Evolutionary conservation across 2,113 vertebrate species (phyloP), one percentile per base, ranked within the genome.

Genomic region (Ciconia stormi): DNA sequence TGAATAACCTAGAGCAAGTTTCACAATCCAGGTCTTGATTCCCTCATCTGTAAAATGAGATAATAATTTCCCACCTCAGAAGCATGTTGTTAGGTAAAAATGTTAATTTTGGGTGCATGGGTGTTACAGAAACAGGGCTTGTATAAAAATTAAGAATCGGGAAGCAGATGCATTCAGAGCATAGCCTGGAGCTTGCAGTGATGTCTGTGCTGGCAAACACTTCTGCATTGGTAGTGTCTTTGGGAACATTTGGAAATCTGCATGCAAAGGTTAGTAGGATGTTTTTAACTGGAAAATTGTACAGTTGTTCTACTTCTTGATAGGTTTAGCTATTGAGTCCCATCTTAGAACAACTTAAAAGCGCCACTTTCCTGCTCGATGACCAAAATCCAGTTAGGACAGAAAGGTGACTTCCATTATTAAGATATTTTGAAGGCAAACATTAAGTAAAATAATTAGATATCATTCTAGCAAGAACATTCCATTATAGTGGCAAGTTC

Each of bases 61-160:
- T n/a, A 47, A 15, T 89, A 42, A 40, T 62, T 84, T 23, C 29
- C 11, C 9, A 19, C 29, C n/a, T 49, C 14, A 69, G 23, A 69
- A 49, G 16, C 34, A 9, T 13, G 11, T 71, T 81, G 52, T 81
- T 61, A 58, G 22, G 22, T 78, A 58, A 42, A 52, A 83, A 63
- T 46, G 32, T 29, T 67, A 4, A 7, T 67, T 84, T 56, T n/a
- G n/a, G 26, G 26, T 90, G 20, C n/a, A 11, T 15, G 7, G 15
- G 7, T 72, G 19, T 49, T 81, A 49, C 0, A 0, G 47, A 44
- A 72, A n/a, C 2, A 6, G 6, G 30, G 4, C n/a, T 61, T 44
- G 15, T 42, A 3, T 58, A 15, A 77, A 52, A 53, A 18, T 25
- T 27, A 77, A 42, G 23, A 47, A 19, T 62, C 1, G 1, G 34